phyloP scores from a whole-genome alignment of 2,888 invertebrate species.

The Cerastis leucographa region DNA sequence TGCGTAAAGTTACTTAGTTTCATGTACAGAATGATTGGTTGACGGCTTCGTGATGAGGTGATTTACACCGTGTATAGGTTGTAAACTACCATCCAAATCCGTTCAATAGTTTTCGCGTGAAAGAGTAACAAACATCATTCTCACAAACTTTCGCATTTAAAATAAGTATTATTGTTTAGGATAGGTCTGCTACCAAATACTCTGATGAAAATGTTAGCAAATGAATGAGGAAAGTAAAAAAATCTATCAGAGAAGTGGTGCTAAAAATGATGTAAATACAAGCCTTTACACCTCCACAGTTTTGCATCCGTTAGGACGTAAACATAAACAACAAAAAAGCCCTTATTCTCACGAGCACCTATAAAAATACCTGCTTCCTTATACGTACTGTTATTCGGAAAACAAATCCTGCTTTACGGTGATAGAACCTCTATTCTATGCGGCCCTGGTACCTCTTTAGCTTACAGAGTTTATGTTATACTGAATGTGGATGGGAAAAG shows the following conservation, averaged over 20 bases:
- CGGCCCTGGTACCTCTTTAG: conserved; percentile 61
- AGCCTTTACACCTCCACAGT: conserved; percentile 12
- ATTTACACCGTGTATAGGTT: too few relatives aligned
- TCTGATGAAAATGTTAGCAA: neutral
- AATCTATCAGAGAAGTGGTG: neutral
- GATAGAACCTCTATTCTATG: conserved; percentile 62
- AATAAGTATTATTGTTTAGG: too few relatives aligned
- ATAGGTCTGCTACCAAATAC: neutral
- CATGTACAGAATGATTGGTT: too few relatives aligned
- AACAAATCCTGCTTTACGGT: conserved; percentile 68
- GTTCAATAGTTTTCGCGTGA: too few relatives aligned
- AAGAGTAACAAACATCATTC: too few relatives aligned
- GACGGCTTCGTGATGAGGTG: too few relatives aligned
- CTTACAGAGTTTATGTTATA: conserved; percentile 55
- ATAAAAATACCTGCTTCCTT: conserved; percentile 26
- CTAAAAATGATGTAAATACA: conserved; percentile 3
- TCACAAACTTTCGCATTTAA: too few relatives aligned
- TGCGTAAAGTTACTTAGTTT: too few relatives aligned
- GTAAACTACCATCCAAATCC: too few relatives aligned
- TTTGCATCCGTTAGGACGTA: conserved; percentile 9
- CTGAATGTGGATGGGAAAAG: conserved; percentile 9
- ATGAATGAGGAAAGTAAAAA: neutral
- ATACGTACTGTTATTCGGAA: conserved; percentile 31
- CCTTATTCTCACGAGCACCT: neutral
- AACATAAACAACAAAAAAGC: conserved; percentile 32